Evolutionary conservation across 2,888 invertebrate genomes (phyloP), one percentile per base, ranked within the genome.

Genomic region (Parasteatoda lunata): DNA sequence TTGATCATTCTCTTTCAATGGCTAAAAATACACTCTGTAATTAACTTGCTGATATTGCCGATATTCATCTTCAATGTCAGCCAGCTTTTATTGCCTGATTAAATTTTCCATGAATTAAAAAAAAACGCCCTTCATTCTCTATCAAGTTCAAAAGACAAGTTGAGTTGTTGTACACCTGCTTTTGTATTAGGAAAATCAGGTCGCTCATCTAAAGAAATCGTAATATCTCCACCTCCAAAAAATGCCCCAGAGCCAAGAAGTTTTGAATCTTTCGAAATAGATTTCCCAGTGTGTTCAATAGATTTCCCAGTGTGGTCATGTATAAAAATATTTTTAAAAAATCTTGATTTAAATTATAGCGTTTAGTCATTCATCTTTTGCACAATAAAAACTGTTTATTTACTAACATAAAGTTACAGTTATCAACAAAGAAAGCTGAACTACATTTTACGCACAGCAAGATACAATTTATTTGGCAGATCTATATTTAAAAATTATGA

Each of bases 121-220:
- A 75, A 45, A 13, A 45, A 59, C 76, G 66, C 77, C 65, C 30
- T 51, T 66, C 8, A 77, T 30, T 30, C 30, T 30, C 30, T 30
- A 65, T 30, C 47, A 11, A 66, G 15, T 65, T 66, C 65, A 64
- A 77, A 69, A 68, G 77, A 69, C 45, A 69, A 54, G 69, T n/a
- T 77, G 77, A 77, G 77, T 66, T 77, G 66, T 77, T 49, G 47
- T 54, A 69, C 54, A 52, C 69, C 52, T 47, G 68, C 69, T 54
- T 52, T 54, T 30, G 30, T 30, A 45, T 5, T 59, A 69, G 69
- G 69, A 69, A 49, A 77, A 69, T 77, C 54, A 48, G 69, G 69
- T 77, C 77, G 77, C 66, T 77, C 69, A 52, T 77, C 77, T 49
- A 49, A 45, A 66, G 30, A 30, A 51, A 66, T 49, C 49, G 15